Percentiles rank a stretch among this genome's conserved stretches.
phyloP scores from a whole-genome alignment of 2,888 invertebrate species.

The Toxonevra muliebris region DNA sequence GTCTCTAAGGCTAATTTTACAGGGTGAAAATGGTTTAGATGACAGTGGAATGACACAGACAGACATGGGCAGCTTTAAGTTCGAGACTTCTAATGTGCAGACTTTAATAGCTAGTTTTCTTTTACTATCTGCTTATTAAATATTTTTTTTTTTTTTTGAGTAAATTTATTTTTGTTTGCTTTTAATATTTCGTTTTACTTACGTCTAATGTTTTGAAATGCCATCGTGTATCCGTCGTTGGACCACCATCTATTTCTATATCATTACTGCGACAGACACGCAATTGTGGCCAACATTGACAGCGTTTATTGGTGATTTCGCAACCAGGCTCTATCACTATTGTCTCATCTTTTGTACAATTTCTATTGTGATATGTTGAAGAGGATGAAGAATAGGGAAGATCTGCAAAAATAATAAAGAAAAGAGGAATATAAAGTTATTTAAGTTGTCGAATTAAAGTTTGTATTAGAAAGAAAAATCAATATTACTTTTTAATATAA shows the following conservation, averaged over 20 bases:
- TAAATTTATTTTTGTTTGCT: neutral
- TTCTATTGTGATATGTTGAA: constrained; percentile 45
- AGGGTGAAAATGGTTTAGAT: neutral
- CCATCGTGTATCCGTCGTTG: constrained; percentile 59
- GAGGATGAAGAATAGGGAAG: constrained; percentile 53
- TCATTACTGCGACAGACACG: constrained; percentile 59
- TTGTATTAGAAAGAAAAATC: no score
- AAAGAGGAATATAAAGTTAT: constrained; percentile 1
- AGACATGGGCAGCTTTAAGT: neutral
- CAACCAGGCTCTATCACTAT: constrained; percentile 62
- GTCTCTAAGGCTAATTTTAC: no score
- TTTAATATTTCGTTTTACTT: constrained; percentile 24
- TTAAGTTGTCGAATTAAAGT: no score
- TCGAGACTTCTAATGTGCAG: neutral
- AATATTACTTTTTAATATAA: no score
- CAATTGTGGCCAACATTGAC: constrained; percentile 64
- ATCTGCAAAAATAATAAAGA: constrained; percentile 48
- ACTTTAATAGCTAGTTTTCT: no score
- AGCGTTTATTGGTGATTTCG: constrained; percentile 65
- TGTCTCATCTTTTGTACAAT: constrained; percentile 62
- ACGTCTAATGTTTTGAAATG: constrained; percentile 64
- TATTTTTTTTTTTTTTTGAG: neutral
- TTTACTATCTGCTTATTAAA: no score
- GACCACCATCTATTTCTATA: constrained; percentile 33
- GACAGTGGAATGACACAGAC: neutral